A percentile compares a stretch with the other conserved stretches of the same genome.
Evolutionary conservation across 2,113 vertebrate genomes (phyloP).

Genomic region (Chascanopsetta lugubris): DNA sequence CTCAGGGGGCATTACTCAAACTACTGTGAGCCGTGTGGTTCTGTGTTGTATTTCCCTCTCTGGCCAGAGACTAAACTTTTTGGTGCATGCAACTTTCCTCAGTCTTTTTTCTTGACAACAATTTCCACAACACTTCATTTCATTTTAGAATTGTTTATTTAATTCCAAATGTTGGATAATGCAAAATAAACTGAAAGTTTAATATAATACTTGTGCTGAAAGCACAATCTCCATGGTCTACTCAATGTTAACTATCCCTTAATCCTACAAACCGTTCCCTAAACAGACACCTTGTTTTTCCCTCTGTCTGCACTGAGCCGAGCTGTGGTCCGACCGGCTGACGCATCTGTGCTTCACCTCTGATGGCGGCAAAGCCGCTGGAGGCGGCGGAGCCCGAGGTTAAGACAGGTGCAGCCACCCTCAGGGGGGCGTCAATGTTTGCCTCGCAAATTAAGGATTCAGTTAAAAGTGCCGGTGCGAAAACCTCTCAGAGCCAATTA

Average conservation of each 20-base stretch:
- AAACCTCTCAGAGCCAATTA: constrained; percentile 68
- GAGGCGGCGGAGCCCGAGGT: constrained; percentile 26
- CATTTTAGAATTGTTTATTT: too few species aligned
- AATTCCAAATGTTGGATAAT: too few species aligned
- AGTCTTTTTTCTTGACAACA: too few species aligned
- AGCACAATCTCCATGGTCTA: too few species aligned
- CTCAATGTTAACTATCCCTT: constrained; percentile 25
- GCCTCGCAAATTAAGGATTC: constrained; percentile 67
- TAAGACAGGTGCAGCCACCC: constrained; percentile 20
- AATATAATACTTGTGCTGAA: too few species aligned
- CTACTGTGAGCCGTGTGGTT: too few species aligned
- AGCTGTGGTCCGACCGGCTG: constrained; percentile 42
- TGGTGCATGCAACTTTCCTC: too few species aligned
- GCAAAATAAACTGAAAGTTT: too few species aligned
- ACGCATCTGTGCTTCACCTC: constrained; percentile 40
- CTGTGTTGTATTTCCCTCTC: too few species aligned
- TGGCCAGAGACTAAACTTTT: too few species aligned
- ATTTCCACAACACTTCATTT: too few species aligned
- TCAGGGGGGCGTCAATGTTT: constrained; percentile 50
- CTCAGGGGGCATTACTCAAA: too few species aligned
- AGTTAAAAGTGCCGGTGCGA: constrained; percentile 57
- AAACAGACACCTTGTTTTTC: constrained; percentile 16
- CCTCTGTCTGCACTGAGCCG: constrained; percentile 7
- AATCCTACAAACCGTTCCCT: constrained; percentile 13
- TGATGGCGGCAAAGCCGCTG: constrained; percentile 26